These are phyloP conservation scores for Paraplagusia blochii DNA, from an alignment of 2,113 vertebrate species.

Conservation along the genomic window DNA sequence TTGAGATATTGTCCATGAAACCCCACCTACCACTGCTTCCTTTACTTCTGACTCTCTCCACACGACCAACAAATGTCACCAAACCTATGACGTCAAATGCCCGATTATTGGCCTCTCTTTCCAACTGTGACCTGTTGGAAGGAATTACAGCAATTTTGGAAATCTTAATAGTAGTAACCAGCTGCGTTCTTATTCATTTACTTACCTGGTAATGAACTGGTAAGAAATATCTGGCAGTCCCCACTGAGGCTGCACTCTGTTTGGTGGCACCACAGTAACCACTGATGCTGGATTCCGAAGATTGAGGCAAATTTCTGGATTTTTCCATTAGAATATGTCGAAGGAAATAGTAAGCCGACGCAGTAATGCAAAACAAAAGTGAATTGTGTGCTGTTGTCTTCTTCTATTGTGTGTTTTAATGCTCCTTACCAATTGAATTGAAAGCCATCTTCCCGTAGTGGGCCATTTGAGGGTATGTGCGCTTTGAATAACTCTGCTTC, in stretches of 20 bases:
- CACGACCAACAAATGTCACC: slow-evolving; percentile 88
- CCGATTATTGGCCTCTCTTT: slow-evolving; percentile 70
- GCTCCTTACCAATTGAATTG: slow-evolving; percentile 78
- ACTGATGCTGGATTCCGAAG: slow-evolving; percentile 77
- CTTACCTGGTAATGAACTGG: slow-evolving; percentile 82
- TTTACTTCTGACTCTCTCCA: slow-evolving; percentile 82
- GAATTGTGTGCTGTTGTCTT: no score
- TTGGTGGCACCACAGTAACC: slow-evolving; percentile 82
- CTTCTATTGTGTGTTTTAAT: no score
- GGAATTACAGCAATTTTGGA: background rate
- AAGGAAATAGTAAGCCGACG: no score
- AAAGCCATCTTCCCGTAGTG: slow-evolving; percentile 80
- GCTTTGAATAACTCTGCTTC: slow-evolving; percentile 81
- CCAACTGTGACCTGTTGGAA: slow-evolving; percentile 79
- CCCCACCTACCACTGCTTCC: slow-evolving; percentile 65
- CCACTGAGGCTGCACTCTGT: slow-evolving; percentile 83
- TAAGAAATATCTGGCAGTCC: slow-evolving; percentile 83
- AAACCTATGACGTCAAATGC: slow-evolving; percentile 87
- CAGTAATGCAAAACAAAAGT: no score
- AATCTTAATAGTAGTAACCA: no score
- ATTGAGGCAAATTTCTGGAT: slow-evolving; percentile 87
- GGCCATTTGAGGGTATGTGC: slow-evolving; percentile 79
- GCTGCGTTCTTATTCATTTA: background rate
- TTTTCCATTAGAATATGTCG: no score
- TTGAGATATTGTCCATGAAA: background rate